Evolutionary conservation across 2,888 invertebrate species (phyloP).

Genomic region (Isotomurus palustris): DNA sequence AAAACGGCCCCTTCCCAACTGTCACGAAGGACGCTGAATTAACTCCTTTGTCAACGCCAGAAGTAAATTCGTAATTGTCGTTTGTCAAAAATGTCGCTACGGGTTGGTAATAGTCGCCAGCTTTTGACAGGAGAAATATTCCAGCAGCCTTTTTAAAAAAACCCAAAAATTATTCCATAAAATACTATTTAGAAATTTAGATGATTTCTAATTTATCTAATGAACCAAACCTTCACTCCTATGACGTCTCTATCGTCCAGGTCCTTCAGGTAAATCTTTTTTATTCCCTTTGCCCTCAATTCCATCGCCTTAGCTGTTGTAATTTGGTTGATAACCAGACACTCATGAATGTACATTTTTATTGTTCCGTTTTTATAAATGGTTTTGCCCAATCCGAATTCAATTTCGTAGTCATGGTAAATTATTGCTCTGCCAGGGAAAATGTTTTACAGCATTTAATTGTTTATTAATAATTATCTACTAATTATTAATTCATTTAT

Average conservation of each 20-base stretch:
- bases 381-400: background rate
- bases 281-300: background rate
- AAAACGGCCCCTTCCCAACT: constrained; percentile 7
- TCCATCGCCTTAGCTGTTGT: constrained; percentile 3
- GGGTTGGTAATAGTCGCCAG: background rate
- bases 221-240: background rate
- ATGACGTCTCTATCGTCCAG: background rate
- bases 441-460: too few relatives aligned
- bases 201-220: background rate
- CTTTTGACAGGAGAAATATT: constrained; percentile 1
- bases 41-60: background rate
- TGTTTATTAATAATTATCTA: background rate
- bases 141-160: constrained; percentile 1
- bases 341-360: constrained; percentile 1
- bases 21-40: constrained; percentile 1
- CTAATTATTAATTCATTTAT: background rate
- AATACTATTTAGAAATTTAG: background rate
- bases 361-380: background rate
- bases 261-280: background rate
- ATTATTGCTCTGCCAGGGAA: background rate
- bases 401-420: background rate
- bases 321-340: background rate
- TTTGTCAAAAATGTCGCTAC: background rate
- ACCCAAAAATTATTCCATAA: too few relatives aligned
- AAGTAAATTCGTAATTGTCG: background rate